phyloP scores from a whole-genome alignment of 2,113 vertebrate genomes.

The Macaca nemestrina region DNA sequence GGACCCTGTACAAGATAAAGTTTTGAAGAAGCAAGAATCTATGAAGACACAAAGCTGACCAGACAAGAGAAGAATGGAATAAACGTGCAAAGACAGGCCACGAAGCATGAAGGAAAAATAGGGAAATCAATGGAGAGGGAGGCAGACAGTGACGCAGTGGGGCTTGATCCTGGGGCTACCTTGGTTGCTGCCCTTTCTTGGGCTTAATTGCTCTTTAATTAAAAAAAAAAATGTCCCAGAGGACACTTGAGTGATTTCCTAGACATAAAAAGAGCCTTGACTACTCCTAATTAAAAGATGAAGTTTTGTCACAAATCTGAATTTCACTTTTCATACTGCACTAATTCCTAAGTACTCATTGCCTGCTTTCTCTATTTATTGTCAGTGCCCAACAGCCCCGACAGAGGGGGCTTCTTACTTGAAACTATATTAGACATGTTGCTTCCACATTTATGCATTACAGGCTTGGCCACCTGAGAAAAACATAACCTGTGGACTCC shows the following conservation, averaged over 20 bases:
- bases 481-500: not conserved
- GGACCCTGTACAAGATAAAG: no score
- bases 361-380: not conserved
- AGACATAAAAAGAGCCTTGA: not conserved
- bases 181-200: not conserved
- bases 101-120: not conserved
- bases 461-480: not conserved
- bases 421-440: not conserved
- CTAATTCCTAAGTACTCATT: not conserved
- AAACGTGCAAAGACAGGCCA: not conserved
- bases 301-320: conserved; percentile 35
- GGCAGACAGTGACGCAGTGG: not conserved
- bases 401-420: not conserved
- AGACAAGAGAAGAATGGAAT: not conserved
- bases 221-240: not conserved
- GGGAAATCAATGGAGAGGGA: not conserved
- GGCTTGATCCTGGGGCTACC: not conserved
- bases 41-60: not conserved
- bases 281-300: not conserved
- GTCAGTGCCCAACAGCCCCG: not conserved
- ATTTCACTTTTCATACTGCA: not conserved
- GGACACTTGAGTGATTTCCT: not conserved
- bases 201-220: not conserved
- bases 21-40: not conserved
- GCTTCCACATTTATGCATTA: not conserved